phyloP scores from a whole-genome alignment of 2,797 vertebrate genomes.

The Intellagama lesueurii region DNA sequence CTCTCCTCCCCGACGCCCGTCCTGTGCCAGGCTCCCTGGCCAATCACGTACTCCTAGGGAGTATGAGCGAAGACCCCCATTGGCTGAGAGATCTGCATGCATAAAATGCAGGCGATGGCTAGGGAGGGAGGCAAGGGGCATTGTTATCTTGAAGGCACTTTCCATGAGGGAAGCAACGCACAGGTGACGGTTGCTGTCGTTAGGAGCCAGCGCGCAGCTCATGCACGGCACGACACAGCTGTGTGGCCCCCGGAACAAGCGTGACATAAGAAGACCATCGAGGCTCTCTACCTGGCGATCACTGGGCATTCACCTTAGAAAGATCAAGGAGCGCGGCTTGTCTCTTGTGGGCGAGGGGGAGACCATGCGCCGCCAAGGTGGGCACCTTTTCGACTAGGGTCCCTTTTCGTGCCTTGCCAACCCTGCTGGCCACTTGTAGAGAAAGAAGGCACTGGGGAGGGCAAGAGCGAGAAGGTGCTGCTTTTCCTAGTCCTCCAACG shows the following conservation, averaged over 20 bases:
- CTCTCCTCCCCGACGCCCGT: neutral
- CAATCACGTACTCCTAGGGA: constrained; percentile 59
- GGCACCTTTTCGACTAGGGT: neutral
- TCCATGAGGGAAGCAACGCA: constrained; percentile 37
- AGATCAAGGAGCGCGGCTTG: no score
- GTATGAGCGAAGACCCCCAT: constrained; percentile 44
- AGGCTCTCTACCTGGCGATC: neutral
- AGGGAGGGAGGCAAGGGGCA: constrained; percentile 57
- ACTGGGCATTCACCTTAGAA: neutral
- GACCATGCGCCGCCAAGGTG: constrained; percentile 4
- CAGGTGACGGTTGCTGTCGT: no score
- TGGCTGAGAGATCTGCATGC: constrained; percentile 67
- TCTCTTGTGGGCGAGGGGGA: neutral
- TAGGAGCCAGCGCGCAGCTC: constrained; percentile 1
- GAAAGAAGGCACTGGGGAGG: neutral
- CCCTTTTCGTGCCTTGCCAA: neutral
- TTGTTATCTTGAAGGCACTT: constrained; percentile 61
- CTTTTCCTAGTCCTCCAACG: neutral
- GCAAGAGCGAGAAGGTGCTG: neutral
- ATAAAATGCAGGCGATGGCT: constrained; percentile 25
- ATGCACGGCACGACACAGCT: no score
- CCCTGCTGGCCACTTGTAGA: neutral
- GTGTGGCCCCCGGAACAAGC: neutral
- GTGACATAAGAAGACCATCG: neutral
- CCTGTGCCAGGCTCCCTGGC: constrained; percentile 28